A percentile compares a stretch with the other conserved stretches of the same genome.
Evolutionary conservation across 2,797 vertebrate genomes (phyloP).

Genomic region (Adelosebastes latens): DNA sequence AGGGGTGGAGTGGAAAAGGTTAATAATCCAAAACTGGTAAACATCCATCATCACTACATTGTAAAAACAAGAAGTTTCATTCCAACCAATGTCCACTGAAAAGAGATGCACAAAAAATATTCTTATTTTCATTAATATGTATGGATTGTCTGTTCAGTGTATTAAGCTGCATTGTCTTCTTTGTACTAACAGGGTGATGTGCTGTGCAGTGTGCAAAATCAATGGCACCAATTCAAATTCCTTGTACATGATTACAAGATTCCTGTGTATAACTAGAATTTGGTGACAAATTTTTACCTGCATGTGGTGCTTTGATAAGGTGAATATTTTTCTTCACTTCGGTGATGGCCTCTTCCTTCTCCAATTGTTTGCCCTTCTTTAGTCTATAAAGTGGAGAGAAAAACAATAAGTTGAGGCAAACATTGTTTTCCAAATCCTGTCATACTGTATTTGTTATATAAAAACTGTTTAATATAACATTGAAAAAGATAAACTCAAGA

Average conservation of each 20-base stretch:
- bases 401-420: background rate
- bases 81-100: background rate
- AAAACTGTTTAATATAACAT: background rate
- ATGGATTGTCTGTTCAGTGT: background rate
- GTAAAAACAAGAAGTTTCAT: background rate
- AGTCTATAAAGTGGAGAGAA: slow-evolving; percentile 76
- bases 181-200: background rate
- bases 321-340: slow-evolving; percentile 98
- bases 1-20: too few species aligned
- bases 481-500: background rate
- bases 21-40: too few species aligned
- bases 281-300: slow-evolving; percentile 78
- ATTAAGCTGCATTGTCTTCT: background rate
- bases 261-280: background rate
- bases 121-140: background rate
- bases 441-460: background rate
- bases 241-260: background rate
- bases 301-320: slow-evolving; percentile 93
- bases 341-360: slow-evolving; percentile 91
- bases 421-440: background rate
- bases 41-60: background rate
- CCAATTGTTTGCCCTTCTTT: slow-evolving; percentile 93
- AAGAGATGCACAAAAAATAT: background rate
- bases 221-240: background rate
- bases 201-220: background rate